phyloP scores from a whole-genome alignment of 1,140 invertebrate genomes.

The Drosophila pandora region DNA sequence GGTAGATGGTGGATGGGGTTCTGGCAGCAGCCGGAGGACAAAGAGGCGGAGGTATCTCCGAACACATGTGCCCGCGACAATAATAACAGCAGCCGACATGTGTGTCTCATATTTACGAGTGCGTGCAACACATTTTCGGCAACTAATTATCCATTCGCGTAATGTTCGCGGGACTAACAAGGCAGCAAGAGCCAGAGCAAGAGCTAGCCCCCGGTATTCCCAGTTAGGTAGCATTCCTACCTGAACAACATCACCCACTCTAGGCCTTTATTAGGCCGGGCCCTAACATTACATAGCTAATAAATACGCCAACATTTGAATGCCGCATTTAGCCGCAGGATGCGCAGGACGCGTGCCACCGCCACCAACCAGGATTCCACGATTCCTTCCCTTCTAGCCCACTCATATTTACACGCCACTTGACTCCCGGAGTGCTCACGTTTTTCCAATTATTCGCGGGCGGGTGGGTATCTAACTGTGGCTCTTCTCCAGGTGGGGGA shows the following conservation, averaged over 20 bases:
- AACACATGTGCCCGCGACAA: conserved; percentile 55
- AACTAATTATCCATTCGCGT: conserved; percentile 83
- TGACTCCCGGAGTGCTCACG: conserved; percentile 76
- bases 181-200: neutral
- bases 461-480: conserved; percentile 1
- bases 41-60: conserved; percentile 6
- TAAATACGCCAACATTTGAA: conserved; percentile 58
- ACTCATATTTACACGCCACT: conserved; percentile 75
- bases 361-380: neutral
- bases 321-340: conserved; percentile 62
- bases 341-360: conserved; percentile 50
- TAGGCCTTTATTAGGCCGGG: conserved; percentile 24
- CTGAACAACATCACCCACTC: conserved; percentile 42
- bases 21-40: conserved; percentile 5
- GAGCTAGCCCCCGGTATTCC: neutral
- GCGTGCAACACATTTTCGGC: conserved; percentile 79
- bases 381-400: conserved; percentile 14
- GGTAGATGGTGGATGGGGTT: neutral
- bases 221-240: conserved; percentile 34
- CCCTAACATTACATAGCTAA: conserved; percentile 53
- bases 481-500: conserved; percentile 43
- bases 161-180: conserved; percentile 72
- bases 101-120: conserved; percentile 80
- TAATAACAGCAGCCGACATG: conserved; percentile 59
- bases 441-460: conserved; percentile 66